Percentiles rank a stretch among this genome's conserved stretches.
These are phyloP conservation scores for Balearica regulorum DNA, from an alignment of 2,797 vertebrate species.

Conservation along the genomic window DNA sequence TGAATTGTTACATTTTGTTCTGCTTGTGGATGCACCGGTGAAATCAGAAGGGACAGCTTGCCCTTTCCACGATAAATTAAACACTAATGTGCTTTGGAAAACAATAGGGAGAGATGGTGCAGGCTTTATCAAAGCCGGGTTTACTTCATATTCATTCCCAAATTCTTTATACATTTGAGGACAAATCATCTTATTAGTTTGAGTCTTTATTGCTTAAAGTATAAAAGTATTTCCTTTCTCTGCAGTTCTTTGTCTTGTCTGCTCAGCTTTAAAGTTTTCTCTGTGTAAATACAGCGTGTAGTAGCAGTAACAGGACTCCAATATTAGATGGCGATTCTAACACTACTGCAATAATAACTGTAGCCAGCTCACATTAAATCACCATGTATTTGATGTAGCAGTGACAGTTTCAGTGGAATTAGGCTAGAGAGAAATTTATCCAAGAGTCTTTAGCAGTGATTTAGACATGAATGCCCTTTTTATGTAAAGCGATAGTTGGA, in stretches of 20 bases:
- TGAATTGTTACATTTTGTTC: not conserved
- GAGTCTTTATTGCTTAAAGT: not conserved
- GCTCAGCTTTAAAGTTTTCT: not conserved
- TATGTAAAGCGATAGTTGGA: constrained; percentile 25
- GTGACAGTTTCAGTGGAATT: constrained; percentile 24
- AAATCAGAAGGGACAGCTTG: not conserved
- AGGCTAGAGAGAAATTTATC: constrained; percentile 11
- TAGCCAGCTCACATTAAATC: not conserved
- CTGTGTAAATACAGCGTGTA: not conserved
- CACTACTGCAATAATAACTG: not conserved
- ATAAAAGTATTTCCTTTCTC: not conserved
- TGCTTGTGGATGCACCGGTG: not conserved
- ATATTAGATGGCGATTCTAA: not conserved
- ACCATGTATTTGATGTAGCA: constrained; percentile 15
- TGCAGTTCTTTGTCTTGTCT: not conserved
- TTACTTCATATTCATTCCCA: not conserved
- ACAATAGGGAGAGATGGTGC: not conserved
- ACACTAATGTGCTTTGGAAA: not conserved
- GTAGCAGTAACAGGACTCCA: not conserved
- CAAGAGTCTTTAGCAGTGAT: constrained; percentile 17
- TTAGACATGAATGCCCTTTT: constrained; percentile 52
- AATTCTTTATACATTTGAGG: not conserved
- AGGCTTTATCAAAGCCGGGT: not conserved
- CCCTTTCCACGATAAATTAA: not conserved
- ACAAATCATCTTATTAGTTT: not conserved